Evolutionary conservation across 1,140 invertebrate species (phyloP), one percentile per base, ranked within the genome.

Genomic region (Calliopsis andreniformis): DNA sequence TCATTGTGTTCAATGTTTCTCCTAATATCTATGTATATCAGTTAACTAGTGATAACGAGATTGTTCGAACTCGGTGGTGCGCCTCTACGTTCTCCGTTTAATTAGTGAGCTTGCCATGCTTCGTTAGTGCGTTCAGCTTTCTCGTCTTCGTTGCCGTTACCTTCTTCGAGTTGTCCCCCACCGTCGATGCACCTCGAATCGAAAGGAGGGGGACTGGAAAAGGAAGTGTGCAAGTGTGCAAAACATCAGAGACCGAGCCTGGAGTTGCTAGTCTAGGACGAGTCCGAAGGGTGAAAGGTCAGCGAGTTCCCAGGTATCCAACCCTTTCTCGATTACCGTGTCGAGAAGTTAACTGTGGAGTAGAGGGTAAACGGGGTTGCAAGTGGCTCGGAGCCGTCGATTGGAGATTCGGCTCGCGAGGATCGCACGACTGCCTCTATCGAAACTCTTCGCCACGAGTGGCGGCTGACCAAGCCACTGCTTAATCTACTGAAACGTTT

Each of bases 101-200:
- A 43, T 43, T 35, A 68, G 66, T 68, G 66, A 18, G 23, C 66
- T 14, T 18, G 28, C 30, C 10, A 25, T 58, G 55, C 28, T 28
- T 58, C 16, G 4, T 8, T 18, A 25, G 55, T 18, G 14, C 2
- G 14, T 18, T n/a, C 55, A 5, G 14, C n/a, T 12, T n/a, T 1
- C 30, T 43, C 35, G 62, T 32, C 66, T 72, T 63, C 69, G 69
- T 72, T 42, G 43, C 45, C 59, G 69, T 62, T 58, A 2, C 20
- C 49, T 6, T 42, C 16, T 4, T 28, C 20, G 49, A 23, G 49
- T n/a, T 18, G 14, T 23, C 2, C 8, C 16, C n/a, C n/a, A 23
- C 23, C 6, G 2, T 10, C 20, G 10, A 8, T 5, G 12, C 10
- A 25, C 16, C 42, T n/a, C 20, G 49, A 39, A 32, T 20, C 16